Evolutionary conservation across 2,797 vertebrate genomes (phyloP).

Genomic region (Hyperoplus immaculatus): DNA sequence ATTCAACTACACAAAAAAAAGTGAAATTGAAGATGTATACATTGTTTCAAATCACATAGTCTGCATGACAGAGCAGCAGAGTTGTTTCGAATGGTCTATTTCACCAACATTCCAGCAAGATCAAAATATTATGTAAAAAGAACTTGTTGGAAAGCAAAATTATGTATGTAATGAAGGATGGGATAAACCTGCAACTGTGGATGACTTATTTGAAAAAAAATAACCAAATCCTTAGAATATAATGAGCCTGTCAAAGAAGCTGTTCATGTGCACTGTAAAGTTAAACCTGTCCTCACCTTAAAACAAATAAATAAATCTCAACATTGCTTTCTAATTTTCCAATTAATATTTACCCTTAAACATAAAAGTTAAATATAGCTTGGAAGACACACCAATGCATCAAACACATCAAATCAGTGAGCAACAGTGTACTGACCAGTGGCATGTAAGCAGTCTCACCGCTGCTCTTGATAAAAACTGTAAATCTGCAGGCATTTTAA

Average conservation of each 20-base stretch:
- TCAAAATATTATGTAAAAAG: background rate
- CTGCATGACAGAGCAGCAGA: background rate
- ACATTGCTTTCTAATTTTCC: conserved; percentile 35
- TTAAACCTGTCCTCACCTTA: conserved; percentile 36
- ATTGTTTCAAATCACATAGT: background rate
- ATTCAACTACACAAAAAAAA: background rate
- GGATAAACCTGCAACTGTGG: background rate
- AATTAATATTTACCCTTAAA: conserved; percentile 49
- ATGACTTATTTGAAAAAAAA: background rate
- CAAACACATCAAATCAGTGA: conserved; percentile 31
- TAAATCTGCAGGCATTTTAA: conserved; percentile 23
- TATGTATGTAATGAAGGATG: background rate
- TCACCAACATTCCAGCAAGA: background rate
- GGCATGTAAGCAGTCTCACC: conserved; percentile 27
- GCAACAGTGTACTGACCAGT: conserved; percentile 27
- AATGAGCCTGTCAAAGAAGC: conserved; percentile 4
- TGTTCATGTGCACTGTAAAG: conserved; percentile 29
- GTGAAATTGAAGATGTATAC: background rate
- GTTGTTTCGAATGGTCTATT: background rate
- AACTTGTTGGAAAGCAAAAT: background rate
- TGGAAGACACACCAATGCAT: conserved; percentile 36
- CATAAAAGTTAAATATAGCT: conserved; percentile 56
- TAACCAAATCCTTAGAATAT: conserved; percentile 12
- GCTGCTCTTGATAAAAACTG: conserved; percentile 23
- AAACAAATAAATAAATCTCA: conserved; percentile 21